phyloP scores from a whole-genome alignment of 2,888 invertebrate genomes.

The Marronus borbonicus region DNA sequence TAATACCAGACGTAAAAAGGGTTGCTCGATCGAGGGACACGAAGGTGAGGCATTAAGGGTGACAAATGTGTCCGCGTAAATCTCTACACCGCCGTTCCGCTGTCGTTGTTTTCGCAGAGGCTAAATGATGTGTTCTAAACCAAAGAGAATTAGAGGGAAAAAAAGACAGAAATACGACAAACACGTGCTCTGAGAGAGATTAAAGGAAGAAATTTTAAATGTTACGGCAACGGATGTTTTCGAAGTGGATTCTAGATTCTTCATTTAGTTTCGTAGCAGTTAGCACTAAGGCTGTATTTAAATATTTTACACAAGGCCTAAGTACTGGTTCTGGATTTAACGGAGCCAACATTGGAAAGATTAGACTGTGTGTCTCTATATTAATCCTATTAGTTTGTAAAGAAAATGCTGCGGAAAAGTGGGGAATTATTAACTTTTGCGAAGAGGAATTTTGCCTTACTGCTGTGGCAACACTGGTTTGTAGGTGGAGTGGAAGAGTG shows the following conservation, averaged over 20 bases:
- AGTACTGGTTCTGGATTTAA: too few relatives aligned
- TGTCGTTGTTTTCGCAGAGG: slow-evolving; percentile 26
- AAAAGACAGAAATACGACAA: slow-evolving; percentile 4
- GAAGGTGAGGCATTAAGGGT: slow-evolving; percentile 25
- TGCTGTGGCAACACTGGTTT: too few relatives aligned
- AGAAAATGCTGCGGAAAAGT: too few relatives aligned
- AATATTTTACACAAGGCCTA: too few relatives aligned
- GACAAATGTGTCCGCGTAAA: slow-evolving; percentile 41
- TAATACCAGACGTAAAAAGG: slow-evolving; percentile 25
- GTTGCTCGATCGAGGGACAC: slow-evolving; percentile 17
- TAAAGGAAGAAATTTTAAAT: slow-evolving; percentile 18
- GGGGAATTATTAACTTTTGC: too few relatives aligned
- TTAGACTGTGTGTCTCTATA: too few relatives aligned
- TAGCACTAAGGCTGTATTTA: too few relatives aligned
- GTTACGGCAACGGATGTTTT: neutral
- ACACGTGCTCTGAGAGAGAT: neutral
- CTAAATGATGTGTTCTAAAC: slow-evolving; percentile 32
- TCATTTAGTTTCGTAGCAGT: too few relatives aligned
- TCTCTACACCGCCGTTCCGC: slow-evolving; percentile 26
- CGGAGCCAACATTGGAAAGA: too few relatives aligned
- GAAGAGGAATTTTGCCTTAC: too few relatives aligned
- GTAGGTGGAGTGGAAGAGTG: too few relatives aligned
- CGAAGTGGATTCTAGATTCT: neutral
- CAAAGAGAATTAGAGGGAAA: neutral
- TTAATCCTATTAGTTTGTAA: too few relatives aligned